Conservation (phyloP, 2,113 vertebrate species). For the Strigops habroptila region DNA sequence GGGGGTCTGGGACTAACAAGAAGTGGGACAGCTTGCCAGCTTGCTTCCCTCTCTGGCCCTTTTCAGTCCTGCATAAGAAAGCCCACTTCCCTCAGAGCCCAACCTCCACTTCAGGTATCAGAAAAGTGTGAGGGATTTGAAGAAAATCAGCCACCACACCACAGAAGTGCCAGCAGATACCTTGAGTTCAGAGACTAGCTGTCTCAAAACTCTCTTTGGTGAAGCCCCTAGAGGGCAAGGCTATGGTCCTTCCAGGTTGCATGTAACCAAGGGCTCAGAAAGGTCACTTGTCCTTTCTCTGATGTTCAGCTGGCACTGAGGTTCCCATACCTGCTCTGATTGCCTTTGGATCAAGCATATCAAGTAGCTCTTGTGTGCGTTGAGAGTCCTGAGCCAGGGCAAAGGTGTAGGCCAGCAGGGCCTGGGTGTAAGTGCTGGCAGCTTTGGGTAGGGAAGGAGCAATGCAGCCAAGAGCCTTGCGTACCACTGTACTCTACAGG, state of each 20-base stretch:
- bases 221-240: neutral
- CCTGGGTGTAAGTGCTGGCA: constrained; percentile 75
- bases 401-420: constrained; percentile 85
- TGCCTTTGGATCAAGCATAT: constrained; percentile 31
- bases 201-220: neutral
- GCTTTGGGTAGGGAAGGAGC: neutral
- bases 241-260: neutral
- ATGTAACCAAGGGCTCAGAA: neutral
- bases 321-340: constrained; percentile 33
- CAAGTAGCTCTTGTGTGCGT: constrained; percentile 2
- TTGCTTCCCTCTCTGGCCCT: neutral
- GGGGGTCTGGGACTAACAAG: neutral
- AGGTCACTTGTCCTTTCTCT: neutral
- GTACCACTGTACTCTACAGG: constrained; percentile 70
- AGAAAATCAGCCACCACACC: neutral
- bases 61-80: neutral
- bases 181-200: neutral
- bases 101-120: neutral
- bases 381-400: constrained; percentile 72
- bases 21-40: neutral
- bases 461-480: constrained; percentile 76
- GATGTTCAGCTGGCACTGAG: neutral
- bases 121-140: neutral
- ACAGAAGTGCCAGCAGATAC: neutral
- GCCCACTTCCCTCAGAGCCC: neutral